A percentile compares a stretch with the other conserved stretches of the same genome.
These are phyloP conservation scores for Trichogramma dendrolimi DNA, from an alignment of 2,888 invertebrate genomes.

Conservation along the genomic window DNA sequence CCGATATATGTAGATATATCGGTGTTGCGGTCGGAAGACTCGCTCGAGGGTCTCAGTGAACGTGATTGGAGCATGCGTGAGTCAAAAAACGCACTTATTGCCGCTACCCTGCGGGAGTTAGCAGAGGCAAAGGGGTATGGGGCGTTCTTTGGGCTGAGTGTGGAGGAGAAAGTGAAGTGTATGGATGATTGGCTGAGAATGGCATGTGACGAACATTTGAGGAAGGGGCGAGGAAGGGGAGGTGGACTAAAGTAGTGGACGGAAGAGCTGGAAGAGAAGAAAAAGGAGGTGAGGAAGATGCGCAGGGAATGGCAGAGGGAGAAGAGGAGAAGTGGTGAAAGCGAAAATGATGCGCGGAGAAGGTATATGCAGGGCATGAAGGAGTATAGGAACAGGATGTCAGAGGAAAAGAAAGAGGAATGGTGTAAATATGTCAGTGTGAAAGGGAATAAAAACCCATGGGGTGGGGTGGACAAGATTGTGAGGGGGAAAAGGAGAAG, in stretches of 20 bases:
- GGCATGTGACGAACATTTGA: neutral
- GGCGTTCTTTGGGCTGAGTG: neutral
- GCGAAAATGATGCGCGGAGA: neutral
- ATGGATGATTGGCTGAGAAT: neutral
- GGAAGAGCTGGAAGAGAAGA: neutral
- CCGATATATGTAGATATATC: too few species aligned
- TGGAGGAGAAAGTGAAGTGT: neutral
- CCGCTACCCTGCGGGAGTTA: neutral
- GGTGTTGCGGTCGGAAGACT: too few species aligned
- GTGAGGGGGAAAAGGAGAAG: neutral
- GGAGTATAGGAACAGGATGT: constrained; percentile 1
- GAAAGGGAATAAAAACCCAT: constrained; percentile 2
- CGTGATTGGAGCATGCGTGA: too few species aligned
- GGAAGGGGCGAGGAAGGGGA: too few species aligned
- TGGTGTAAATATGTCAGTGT: constrained; percentile 9
- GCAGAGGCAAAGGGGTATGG: neutral
- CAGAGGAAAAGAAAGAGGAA: constrained; percentile 8
- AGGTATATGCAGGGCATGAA: neutral
- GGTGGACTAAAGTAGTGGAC: neutral
- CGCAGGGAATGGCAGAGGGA: neutral
- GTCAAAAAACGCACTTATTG: neutral
- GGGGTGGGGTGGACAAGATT: constrained; percentile 12
- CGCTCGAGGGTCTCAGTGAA: neutral
- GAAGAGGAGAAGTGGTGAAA: neutral
- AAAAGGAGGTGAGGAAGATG: neutral